Base-by-base conservation (phyloP, 2,113 vertebrate genomes). In the Camelus bactrianus region DNA sequence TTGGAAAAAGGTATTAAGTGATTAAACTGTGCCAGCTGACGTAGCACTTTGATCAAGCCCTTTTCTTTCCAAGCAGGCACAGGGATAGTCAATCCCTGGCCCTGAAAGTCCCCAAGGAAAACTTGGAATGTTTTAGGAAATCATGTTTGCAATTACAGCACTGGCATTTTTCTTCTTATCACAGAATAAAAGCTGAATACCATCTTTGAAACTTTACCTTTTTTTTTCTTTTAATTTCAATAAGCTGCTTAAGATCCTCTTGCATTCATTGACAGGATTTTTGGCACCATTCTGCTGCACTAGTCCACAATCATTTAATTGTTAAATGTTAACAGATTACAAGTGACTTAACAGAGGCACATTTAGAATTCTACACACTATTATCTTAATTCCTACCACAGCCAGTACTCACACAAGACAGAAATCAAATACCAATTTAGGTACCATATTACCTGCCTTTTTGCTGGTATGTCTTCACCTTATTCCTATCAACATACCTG, bases 221-320 rank as follows among this genome's bases (percentile, higher is more conserved):
- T 72, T 62, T 69, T 83, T 42, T 67, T 69, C 54, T 81, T 85
- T 48, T 50, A 54, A 87, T 72, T 92, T 81, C 90, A 93, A 12
- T 96, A 93, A 94, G 85, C 88, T 94, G 60, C 76, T 96, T 95
- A 95, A 93, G 81, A 89, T 75, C 46, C 50, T 94, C 84, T 80
- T 88, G 87, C 70, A 96, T 95, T 97, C 92, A 93, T 70, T 79
- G 91, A 96, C 20, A 69, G 90, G 76, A 93, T 95, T 95, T 96
- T 85, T 20, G 93, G 72, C 64, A 87, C 42, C 64, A 64, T 77
- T 96, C 70, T 95, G 60, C n/a, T 69, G 26, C 67, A 62, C 16
- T 62, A 42, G 69, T 58, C 50, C 64, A 96, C 73, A 95, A 58
- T 67, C 76, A 50, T 93, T 96, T 97, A 96, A 86, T 85, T 97